Conservation (phyloP, 2,113 vertebrate genomes). For the Dipodomys stephensi region DNA sequence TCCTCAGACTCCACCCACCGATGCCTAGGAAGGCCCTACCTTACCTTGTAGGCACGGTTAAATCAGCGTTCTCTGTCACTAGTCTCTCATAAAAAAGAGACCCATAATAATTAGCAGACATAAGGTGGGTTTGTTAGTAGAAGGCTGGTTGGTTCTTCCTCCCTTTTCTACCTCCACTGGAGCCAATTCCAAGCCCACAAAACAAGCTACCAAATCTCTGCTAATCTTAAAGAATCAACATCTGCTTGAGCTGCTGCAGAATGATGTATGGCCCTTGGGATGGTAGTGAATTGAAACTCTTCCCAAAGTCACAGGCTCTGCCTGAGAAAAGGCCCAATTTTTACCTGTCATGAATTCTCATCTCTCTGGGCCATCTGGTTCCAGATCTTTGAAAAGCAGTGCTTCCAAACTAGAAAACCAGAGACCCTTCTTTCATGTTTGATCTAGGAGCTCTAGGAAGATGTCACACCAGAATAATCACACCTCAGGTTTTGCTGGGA, state of each 20-base stretch:
- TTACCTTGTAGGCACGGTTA: not conserved
- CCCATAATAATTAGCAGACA: conserved; percentile 54
- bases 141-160: not conserved
- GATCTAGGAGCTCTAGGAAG: not conserved
- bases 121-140: conserved; percentile 22
- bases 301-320: not conserved
- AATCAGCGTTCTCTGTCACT: not conserved
- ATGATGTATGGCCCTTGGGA: not conserved
- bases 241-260: not conserved
- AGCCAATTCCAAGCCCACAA: not conserved
- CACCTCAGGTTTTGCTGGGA: not conserved
- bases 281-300: not conserved
- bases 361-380: not conserved
- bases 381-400: conserved; percentile 14
- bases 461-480: conserved; percentile 1
- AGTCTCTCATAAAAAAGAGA: conserved; percentile 36
- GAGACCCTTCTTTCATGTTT: not conserved
- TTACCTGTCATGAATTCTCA: not conserved
- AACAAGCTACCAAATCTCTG: conserved; percentile 18
- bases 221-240: conserved; percentile 42
- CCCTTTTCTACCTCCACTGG: not conserved
- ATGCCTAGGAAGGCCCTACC: not conserved
- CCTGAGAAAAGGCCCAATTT: not conserved
- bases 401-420: not conserved
- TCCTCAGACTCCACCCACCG: not conserved